phyloP scores from a whole-genome alignment of 1,140 invertebrate species.

The Neodiprion lecontei region DNA sequence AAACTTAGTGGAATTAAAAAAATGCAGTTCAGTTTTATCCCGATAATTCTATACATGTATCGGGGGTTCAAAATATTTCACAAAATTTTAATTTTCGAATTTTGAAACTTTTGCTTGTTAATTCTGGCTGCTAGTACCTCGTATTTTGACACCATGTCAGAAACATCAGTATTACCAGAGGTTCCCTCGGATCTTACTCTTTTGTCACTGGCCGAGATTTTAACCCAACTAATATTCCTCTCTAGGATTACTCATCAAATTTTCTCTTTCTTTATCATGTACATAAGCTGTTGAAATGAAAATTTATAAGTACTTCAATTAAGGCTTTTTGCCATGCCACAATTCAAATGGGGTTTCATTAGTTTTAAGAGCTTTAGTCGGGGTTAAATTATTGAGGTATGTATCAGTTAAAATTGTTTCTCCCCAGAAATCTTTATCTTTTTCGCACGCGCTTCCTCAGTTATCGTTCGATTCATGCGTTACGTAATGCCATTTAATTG shows the following conservation, averaged over 20 bases:
- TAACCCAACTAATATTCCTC: conserved; percentile 46
- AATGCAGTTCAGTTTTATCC: too few species aligned
- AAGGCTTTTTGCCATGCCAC: conserved; percentile 57
- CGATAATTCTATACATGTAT: too few species aligned
- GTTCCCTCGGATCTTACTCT: conserved; percentile 10
- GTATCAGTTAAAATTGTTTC: conserved; percentile 50
- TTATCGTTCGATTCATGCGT: conserved; percentile 56
- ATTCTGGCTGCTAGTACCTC: too few species aligned
- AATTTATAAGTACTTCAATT: conserved; percentile 56
- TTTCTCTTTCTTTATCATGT: conserved; percentile 53
- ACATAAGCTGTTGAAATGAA: conserved; percentile 59
- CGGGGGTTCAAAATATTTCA: too few species aligned
- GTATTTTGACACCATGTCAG: not conserved
- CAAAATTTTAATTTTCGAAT: too few species aligned
- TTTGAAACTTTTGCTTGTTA: too few species aligned
- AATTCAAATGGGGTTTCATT: conserved; percentile 57
- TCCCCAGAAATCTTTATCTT: conserved; percentile 47
- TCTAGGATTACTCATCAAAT: conserved; percentile 53
- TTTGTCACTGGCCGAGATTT: conserved; percentile 33
- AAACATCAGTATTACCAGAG: conserved; percentile 7
- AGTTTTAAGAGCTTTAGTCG: conserved; percentile 47
- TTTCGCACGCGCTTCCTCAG: conserved; percentile 54
- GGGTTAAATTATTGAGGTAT: conserved; percentile 57
- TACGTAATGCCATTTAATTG: conserved; percentile 63
- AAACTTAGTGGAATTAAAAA: too few species aligned